Percentiles rank a stretch among this genome's conserved stretches.
These are phyloP conservation scores for Boloria euphrosyne DNA, from an alignment of 2,888 invertebrate genomes.

Conservation along the genomic window DNA sequence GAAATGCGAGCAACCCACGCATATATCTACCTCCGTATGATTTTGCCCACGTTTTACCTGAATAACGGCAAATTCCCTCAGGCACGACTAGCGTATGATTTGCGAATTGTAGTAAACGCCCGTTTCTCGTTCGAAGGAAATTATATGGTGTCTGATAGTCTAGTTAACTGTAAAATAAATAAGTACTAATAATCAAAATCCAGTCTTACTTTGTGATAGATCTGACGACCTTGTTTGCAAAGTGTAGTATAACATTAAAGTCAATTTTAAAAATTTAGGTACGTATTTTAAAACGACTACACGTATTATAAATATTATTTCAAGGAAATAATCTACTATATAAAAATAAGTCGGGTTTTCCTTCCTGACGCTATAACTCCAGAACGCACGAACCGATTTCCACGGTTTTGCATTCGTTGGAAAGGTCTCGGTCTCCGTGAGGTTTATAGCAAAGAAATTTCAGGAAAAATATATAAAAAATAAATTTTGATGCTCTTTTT, in stretches of 20 bases:
- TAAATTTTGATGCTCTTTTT: too few relatives aligned
- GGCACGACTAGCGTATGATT: conserved; percentile 32
- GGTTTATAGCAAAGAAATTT: too few relatives aligned
- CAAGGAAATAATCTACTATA: too few relatives aligned
- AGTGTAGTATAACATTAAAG: not conserved
- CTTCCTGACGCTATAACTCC: too few relatives aligned
- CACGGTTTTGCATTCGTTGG: too few relatives aligned
- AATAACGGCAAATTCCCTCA: conserved; percentile 43
- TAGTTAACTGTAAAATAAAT: conserved; percentile 21
- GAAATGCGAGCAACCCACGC: conserved; percentile 27
- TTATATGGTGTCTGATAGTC: conserved; percentile 34
- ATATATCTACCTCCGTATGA: conserved; percentile 21
- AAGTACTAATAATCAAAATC: conserved; percentile 8
- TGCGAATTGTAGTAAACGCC: conserved; percentile 54
- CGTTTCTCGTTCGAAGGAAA: conserved; percentile 49
- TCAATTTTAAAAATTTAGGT: too few relatives aligned
- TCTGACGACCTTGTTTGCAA: conserved; percentile 1
- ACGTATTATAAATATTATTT: too few relatives aligned
- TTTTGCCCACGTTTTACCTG: conserved; percentile 34
- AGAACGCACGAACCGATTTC: too few relatives aligned
- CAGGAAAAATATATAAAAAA: too few relatives aligned
- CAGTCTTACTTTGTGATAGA: not conserved
- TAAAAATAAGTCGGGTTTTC: too few relatives aligned
- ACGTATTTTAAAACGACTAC: too few relatives aligned
- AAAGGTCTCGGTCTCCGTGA: too few relatives aligned